Evolutionary conservation across 53 echinoderm and acorn worm genomes (phyloP).

Genomic region (Patiria pectinifera): DNA sequence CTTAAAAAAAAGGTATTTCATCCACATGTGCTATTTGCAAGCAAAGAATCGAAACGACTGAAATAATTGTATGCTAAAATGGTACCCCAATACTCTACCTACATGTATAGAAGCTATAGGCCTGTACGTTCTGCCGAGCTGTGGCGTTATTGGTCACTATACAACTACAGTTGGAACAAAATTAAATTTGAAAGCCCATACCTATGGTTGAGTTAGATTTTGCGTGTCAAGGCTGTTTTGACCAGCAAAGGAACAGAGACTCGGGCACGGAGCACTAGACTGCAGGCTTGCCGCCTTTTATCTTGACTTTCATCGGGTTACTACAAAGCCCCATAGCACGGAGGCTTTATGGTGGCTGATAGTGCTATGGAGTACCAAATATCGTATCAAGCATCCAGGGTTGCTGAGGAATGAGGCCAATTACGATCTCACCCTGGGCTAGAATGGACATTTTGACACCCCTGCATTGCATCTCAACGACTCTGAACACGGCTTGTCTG

Average conservation of each 20-base stretch:
- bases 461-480: slow-evolving; percentile 26
- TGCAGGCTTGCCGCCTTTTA: neutral
- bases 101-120: too few species aligned
- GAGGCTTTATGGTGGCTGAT: neutral
- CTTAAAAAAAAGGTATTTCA: too few species aligned
- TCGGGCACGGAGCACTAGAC: neutral
- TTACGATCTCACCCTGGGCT: slow-evolving; percentile 27
- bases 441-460: slow-evolving; percentile 49
- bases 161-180: neutral
- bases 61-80: too few species aligned
- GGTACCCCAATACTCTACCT: too few species aligned
- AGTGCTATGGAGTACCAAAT: neutral
- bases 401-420: slow-evolving; percentile 48
- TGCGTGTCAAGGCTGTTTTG: neutral
- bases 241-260: neutral
- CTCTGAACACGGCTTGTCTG: slow-evolving; percentile 24
- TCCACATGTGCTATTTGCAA: too few species aligned
- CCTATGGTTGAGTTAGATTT: neutral
- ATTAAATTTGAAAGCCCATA: neutral
- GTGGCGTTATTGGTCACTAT: neutral
- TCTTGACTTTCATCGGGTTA: neutral
- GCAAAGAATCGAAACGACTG: too few species aligned
- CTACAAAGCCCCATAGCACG: neutral
- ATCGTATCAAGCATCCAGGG: slow-evolving; percentile 11
- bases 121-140: neutral